Evolutionary conservation across 2,113 vertebrate species (phyloP).

Genomic region (Plecotus auritus): DNA sequence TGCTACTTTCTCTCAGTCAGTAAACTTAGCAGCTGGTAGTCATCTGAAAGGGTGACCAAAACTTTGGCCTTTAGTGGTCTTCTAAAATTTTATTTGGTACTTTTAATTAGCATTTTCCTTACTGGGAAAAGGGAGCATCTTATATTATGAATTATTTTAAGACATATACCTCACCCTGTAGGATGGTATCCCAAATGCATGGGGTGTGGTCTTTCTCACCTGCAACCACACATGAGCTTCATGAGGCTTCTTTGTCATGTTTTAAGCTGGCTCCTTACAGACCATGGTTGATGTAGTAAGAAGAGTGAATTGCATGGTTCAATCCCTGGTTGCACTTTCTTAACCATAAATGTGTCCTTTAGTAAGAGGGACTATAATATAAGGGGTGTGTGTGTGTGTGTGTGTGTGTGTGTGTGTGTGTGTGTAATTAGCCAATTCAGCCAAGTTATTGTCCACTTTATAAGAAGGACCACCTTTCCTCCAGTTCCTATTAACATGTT

Average conservation of each 20-base stretch:
- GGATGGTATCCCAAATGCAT: neutral
- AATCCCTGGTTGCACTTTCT: neutral
- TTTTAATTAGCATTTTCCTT: neutral
- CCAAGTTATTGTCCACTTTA: neutral
- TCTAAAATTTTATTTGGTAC: neutral
- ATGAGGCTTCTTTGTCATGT: neutral
- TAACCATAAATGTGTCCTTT: neutral
- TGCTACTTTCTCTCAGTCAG: neutral
- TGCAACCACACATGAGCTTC: neutral
- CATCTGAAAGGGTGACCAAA: neutral
- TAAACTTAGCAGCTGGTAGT: neutral
- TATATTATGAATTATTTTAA: neutral
- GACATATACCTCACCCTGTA: neutral
- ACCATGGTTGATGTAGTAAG: neutral
- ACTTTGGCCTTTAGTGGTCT: neutral
- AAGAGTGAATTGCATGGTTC: neutral
- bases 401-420: neutral
- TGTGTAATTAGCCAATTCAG: neutral
- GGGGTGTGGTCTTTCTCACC: accelerated
- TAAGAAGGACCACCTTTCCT: neutral
- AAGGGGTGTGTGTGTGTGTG: too few relatives aligned
- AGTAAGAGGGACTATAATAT: neutral
- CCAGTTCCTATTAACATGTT: neutral
- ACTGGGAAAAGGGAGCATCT: neutral
- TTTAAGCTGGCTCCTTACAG: neutral